Percentiles rank a stretch among this genome's conserved stretches.
phyloP scores from a whole-genome alignment of 2,797 vertebrate genomes.

The Rhinatrema bivittatum region DNA sequence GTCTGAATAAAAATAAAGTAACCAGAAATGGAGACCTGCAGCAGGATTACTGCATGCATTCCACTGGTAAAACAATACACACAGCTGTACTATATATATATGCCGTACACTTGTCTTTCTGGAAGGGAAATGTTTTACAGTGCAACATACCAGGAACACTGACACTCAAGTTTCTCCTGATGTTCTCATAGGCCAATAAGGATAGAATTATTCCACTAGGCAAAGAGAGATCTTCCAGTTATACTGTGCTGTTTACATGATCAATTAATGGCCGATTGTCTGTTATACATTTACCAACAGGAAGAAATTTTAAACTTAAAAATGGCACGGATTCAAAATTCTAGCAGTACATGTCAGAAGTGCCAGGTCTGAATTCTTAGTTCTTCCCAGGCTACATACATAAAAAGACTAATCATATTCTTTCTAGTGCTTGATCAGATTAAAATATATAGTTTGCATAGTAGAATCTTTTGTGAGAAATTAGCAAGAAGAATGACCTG shows the following conservation, averaged over 20 bases:
- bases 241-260: not conserved
- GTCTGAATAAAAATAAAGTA: too few species aligned
- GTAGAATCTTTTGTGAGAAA: not conserved
- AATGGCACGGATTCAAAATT: not conserved
- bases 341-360: not conserved
- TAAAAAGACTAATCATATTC: not conserved
- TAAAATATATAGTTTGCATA: conserved; percentile 1
- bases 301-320: not conserved
- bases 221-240: too few species aligned
- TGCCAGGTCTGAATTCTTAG: not conserved
- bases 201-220: conserved; percentile 2
- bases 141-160: not conserved
- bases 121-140: conserved; percentile 1
- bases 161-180: not conserved
- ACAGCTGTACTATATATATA: too few species aligned
- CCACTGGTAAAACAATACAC: too few species aligned
- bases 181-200: not conserved
- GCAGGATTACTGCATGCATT: too few species aligned
- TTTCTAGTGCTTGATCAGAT: not conserved
- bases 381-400: not conserved
- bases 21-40: too few species aligned
- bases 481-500: not conserved
- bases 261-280: not conserved
- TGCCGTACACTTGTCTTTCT: too few species aligned
- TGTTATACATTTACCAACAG: not conserved